These are phyloP conservation scores for Catocala fraxini DNA, from an alignment of 2,888 invertebrate species.

Conservation along the genomic window DNA sequence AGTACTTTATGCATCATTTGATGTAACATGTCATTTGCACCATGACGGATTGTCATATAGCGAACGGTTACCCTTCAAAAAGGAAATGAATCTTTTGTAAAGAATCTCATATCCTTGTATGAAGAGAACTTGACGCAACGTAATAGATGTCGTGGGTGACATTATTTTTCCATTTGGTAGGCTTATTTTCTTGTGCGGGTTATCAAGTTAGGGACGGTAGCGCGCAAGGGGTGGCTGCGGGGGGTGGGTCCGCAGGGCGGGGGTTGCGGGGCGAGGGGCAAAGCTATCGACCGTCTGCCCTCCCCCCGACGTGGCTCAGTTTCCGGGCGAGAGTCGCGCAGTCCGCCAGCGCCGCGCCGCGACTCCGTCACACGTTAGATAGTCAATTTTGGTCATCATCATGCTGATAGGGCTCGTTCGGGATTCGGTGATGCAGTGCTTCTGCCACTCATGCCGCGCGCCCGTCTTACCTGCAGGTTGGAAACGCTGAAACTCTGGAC, in stretches of 20 bases:
- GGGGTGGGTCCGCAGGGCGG: slow-evolving; percentile 82
- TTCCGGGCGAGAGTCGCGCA: slow-evolving; percentile 89
- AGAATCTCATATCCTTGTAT: slow-evolving; percentile 42
- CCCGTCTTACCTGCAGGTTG: slow-evolving; percentile 93
- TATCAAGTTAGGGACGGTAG: slow-evolving; percentile 85
- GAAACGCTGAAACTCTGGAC: slow-evolving; percentile 59
- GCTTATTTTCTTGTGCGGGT: slow-evolving; percentile 85
- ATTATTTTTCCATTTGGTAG: slow-evolving; percentile 86
- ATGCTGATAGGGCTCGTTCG: slow-evolving; percentile 97
- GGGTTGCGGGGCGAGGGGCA: slow-evolving; percentile 76
- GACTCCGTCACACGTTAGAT: slow-evolving; percentile 83
- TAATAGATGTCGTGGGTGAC: slow-evolving; percentile 75
- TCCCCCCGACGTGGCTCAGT: slow-evolving; percentile 86
- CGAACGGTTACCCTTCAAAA: slow-evolving; percentile 15
- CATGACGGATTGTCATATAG: slow-evolving; percentile 6
- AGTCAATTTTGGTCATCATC: slow-evolving; percentile 81
- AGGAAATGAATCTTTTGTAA: slow-evolving; percentile 23
- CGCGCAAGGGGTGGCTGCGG: slow-evolving; percentile 72
- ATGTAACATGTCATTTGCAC: slow-evolving; percentile 10
- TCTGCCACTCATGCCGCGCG: slow-evolving; percentile 97
- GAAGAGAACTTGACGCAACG: slow-evolving; percentile 57
- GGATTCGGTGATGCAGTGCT: slow-evolving; percentile 97
- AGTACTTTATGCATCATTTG: slow-evolving; percentile 1
- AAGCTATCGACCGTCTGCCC: slow-evolving; percentile 88
- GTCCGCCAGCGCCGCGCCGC: slow-evolving; percentile 86